Evolutionary conservation across 2,113 vertebrate species (phyloP), one percentile per base, ranked within the genome.

Genomic region (Glareola pratincola): DNA sequence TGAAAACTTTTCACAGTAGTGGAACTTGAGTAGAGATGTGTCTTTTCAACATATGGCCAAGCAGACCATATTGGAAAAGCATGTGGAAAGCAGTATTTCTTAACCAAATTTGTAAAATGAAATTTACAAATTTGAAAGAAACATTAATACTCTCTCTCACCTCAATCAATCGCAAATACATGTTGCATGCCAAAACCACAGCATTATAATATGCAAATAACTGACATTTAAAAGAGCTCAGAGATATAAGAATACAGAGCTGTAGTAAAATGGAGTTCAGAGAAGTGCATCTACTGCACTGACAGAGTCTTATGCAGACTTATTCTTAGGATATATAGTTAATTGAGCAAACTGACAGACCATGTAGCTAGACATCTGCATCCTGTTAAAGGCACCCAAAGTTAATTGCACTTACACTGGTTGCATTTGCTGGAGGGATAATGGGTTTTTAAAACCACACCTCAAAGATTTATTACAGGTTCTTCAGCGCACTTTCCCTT

Each of bases 1-100:
- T 47, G 29, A 75, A 97, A 97, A 96, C 64, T 95, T 90, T 92
- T 83, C 48, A 48, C 72, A 69, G 63, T 53, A 77, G 18, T 79
- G 66, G 88, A 78, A 97, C 85, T 74, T 94, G 60, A 75, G 69
- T 48, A 78, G 48, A 90, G 62, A 47, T 23, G 16, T 54, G 20
- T 67, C 11, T 54, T 51, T 81, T 72, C 2, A 1, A 48, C 27
- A n/a, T 4, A 24, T 19, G 24, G 21, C 22, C 34, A 66, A 60
- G 27, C 12, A 63, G 41, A n/a, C 29, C n/a, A n/a, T n/a, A n/a
- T n/a, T n/a, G n/a, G n/a, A n/a, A n/a, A n/a, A n/a, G n/a, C n/a
- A n/a, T n/a, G n/a, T 39, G 36, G 24, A 63, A 86, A 78, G 30
- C 47, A 32, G 3, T 56, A 73, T 21, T 69, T 81, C 59, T 85